These are phyloP conservation scores for Xanthia icteritia DNA, from an alignment of 2,888 invertebrate species.

Conservation along the genomic window DNA sequence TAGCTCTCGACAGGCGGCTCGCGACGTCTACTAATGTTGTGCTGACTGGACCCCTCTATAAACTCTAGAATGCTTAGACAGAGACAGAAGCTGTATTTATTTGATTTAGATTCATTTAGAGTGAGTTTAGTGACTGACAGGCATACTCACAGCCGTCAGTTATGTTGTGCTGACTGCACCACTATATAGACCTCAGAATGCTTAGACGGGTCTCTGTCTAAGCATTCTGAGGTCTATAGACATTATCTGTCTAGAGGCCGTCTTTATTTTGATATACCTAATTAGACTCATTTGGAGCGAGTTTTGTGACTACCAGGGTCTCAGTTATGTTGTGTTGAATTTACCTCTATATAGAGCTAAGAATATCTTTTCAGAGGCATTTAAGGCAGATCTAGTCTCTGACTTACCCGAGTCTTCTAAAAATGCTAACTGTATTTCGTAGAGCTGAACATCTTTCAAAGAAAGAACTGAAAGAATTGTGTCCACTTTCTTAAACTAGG, in stretches of 20 bases:
- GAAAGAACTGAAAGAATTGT: neutral
- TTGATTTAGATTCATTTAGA: neutral
- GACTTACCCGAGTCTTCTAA: conserved; percentile 73
- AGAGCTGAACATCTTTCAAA: conserved; percentile 47
- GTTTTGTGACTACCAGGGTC: too few species aligned
- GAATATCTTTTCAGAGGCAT: too few species aligned
- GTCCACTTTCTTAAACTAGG: neutral
- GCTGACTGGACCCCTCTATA: neutral
- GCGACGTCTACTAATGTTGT: conserved; percentile 15
- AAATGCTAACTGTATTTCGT: conserved; percentile 71
- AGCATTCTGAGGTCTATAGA: too few species aligned
- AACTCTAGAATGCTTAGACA: neutral
- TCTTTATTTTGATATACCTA: too few species aligned
- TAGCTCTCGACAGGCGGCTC: conserved; percentile 69
- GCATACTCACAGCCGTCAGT: too few species aligned
- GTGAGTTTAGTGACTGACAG: too few species aligned
- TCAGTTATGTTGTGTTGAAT: too few species aligned
- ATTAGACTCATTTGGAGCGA: too few species aligned
- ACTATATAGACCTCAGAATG: neutral
- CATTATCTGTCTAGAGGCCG: too few species aligned
- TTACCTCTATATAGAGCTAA: too few species aligned
- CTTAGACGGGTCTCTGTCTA: too few species aligned
- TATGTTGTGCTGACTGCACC: conserved; percentile 51
- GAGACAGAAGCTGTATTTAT: neutral
- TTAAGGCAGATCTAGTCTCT: too few species aligned